phyloP scores from a whole-genome alignment of 2,888 invertebrate species.

The Tachina fera region DNA sequence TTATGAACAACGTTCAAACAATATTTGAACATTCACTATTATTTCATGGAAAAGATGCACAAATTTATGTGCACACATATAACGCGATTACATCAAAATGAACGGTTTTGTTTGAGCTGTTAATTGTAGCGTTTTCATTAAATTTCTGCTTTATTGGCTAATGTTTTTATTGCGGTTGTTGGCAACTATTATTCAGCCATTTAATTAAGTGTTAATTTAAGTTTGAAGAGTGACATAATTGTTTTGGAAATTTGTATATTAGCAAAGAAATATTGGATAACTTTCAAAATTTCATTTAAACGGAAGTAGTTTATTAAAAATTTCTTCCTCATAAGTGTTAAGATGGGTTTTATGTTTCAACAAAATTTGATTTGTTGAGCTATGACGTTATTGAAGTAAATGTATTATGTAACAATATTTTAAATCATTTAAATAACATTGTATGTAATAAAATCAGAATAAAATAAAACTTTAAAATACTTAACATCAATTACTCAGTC shows the following conservation, averaged over 20 bases:
- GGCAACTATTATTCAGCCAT: neutral
- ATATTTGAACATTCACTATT: neutral
- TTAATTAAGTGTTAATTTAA: slow-evolving; percentile 19
- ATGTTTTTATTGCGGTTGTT: neutral
- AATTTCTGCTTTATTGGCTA: slow-evolving; percentile 28
- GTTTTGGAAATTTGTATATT: slow-evolving; percentile 11
- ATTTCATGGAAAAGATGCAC: neutral
- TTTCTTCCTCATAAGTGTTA: neutral
- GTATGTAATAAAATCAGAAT: too few species aligned
- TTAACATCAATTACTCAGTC: too few species aligned
- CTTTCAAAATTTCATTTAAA: slow-evolving; percentile 5
- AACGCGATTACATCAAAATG: slow-evolving; percentile 23
- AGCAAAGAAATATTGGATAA: neutral
- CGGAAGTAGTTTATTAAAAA: slow-evolving; percentile 21
- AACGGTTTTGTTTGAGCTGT: slow-evolving; percentile 53
- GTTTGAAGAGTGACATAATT: slow-evolving; percentile 9
- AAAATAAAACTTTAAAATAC: too few species aligned
- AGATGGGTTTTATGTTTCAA: too few species aligned
- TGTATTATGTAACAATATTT: too few species aligned
- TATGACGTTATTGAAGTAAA: too few species aligned
- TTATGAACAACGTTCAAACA: neutral
- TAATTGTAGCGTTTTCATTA: slow-evolving; percentile 63
- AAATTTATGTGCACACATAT: neutral
- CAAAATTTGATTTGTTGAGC: too few species aligned
- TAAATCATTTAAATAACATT: too few species aligned